Conservation (phyloP, 2,797 vertebrate species). For the Chiloscyllium punctatum region DNA sequence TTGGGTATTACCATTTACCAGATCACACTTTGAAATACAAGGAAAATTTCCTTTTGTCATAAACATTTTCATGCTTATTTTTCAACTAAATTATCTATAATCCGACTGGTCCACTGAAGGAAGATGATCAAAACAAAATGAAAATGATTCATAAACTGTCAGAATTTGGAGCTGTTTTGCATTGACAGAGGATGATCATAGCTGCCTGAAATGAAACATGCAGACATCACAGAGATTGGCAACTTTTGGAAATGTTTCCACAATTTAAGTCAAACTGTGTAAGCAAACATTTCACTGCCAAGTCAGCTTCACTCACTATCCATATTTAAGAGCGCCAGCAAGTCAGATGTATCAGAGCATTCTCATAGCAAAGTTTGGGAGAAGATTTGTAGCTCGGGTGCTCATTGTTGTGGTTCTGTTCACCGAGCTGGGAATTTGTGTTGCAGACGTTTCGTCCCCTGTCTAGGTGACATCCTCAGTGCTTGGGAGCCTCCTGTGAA, state of each 20-base stretch:
- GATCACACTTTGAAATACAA: conserved; percentile 25
- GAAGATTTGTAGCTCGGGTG: too few relatives aligned
- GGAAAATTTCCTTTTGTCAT: conserved; percentile 16
- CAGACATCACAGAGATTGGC: neutral
- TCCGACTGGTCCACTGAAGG: neutral
- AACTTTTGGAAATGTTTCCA: neutral
- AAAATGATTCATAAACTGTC: neutral
- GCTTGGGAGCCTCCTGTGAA: too few relatives aligned
- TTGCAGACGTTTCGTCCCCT: too few relatives aligned
- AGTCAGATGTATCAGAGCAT: neutral
- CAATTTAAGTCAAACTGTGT: neutral
- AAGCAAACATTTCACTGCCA: neutral
- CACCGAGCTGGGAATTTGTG: too few relatives aligned
- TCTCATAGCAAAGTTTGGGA: neutral
- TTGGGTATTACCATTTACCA: neutral
- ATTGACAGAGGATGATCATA: neutral
- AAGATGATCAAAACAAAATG: neutral
- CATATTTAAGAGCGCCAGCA: neutral
- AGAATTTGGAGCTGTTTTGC: neutral
- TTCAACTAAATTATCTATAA: neutral
- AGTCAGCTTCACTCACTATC: too few relatives aligned
- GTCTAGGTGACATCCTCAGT: too few relatives aligned
- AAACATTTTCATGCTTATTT: neutral
- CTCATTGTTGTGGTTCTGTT: too few relatives aligned
- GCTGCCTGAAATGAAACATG: neutral